Evolutionary conservation across 2,888 invertebrate genomes (phyloP).

Genomic region (Sinhomidia bicolor): DNA sequence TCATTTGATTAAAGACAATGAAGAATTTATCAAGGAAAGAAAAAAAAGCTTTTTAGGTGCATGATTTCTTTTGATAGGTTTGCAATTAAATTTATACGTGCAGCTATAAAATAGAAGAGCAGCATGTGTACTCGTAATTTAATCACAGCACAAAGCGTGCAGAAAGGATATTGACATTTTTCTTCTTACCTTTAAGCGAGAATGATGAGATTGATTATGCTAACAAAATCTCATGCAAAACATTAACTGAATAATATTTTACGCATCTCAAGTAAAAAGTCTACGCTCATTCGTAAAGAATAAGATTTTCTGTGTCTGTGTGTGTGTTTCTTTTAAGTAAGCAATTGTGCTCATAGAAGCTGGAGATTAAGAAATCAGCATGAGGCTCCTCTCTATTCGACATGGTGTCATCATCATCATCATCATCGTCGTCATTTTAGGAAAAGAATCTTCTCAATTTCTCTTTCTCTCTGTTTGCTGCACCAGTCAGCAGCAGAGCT

Average conservation of each 20-base stretch:
- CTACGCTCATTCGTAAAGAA: background rate
- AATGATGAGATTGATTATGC: background rate
- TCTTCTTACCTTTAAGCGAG: background rate
- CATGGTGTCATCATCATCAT: constrained; percentile 24
- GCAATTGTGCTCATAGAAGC: background rate
- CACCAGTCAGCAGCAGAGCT: background rate
- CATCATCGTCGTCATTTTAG: background rate
- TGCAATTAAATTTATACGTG: constrained; percentile 6
- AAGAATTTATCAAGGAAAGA: background rate
- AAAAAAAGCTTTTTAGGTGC: background rate
- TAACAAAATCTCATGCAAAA: background rate
- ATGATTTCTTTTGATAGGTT: background rate
- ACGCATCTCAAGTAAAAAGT: background rate
- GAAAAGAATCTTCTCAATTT: constrained; percentile 3
- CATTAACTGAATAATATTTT: background rate
- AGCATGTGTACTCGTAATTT: background rate
- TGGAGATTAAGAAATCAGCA: constrained; percentile 33
- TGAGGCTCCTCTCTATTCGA: constrained; percentile 2
- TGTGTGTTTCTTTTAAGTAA: background rate
- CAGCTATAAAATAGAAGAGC: background rate
- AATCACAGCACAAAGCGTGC: background rate
- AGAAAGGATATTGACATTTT: background rate
- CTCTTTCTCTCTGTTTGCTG: background rate
- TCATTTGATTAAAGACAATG: constrained; percentile 24
- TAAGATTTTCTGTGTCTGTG: background rate